Percentiles rank a stretch among this genome's conserved stretches.
phyloP scores from a whole-genome alignment of 2,113 vertebrate species.

The Glaucomys volans region DNA sequence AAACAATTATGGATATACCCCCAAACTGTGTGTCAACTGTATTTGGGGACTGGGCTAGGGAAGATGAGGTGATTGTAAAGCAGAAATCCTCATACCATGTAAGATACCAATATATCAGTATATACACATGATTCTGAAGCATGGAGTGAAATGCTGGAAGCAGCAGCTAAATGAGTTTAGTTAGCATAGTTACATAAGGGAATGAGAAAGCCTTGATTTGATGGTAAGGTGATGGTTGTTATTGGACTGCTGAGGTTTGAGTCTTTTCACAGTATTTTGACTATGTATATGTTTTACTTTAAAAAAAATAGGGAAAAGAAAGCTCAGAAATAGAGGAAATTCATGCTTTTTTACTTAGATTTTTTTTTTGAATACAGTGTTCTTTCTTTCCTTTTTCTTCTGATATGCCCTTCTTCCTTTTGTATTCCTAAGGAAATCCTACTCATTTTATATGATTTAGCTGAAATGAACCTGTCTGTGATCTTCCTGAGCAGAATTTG shows the following conservation, averaged over 20 bases:
- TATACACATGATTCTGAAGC: not conserved
- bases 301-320: not conserved
- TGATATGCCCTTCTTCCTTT: not conserved
- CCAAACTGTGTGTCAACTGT: not conserved
- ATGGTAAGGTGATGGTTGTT: too few relatives aligned
- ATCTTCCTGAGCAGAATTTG: not conserved
- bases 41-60: not conserved
- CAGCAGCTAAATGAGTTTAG: not conserved
- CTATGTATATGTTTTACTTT: not conserved
- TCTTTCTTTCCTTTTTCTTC: conserved; percentile 2
- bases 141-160: not conserved
- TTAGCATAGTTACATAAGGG: not conserved
- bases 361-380: not conserved
- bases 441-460: not conserved
- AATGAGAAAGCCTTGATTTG: not conserved
- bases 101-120: not conserved
- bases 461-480: not conserved
- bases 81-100: not conserved
- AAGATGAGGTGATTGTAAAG: not conserved
- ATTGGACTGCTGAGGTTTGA: not conserved
- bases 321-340: not conserved
- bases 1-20: not conserved
- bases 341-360: not conserved
- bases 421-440: not conserved
- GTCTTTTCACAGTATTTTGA: not conserved